Evolutionary conservation across 92 coral and sea anemone species (phyloP).

Genomic region (Zoanthus solanderi): DNA sequence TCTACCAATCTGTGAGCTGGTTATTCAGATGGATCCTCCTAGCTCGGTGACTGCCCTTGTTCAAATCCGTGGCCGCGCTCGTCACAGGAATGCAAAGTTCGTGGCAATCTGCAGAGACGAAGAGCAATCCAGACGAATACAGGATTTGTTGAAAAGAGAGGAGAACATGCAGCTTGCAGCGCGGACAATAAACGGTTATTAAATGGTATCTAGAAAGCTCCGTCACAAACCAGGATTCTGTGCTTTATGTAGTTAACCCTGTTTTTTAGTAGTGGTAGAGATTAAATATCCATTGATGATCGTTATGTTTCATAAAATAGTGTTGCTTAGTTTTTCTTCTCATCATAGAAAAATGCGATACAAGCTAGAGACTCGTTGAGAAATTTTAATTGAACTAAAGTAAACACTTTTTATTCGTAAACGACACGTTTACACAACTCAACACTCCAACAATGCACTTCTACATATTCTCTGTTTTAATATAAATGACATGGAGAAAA

Average conservation of each 20-base stretch:
- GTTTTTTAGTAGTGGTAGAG: not conserved
- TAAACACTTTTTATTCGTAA: not conserved
- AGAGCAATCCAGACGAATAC: slow-evolving; percentile 74
- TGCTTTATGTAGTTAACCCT: not conserved
- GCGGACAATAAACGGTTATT: slow-evolving; percentile 30
- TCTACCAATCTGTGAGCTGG: slow-evolving; percentile 77
- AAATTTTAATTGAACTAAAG: not conserved
- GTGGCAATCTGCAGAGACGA: slow-evolving; percentile 85
- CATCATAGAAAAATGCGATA: not conserved
- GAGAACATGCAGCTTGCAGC: slow-evolving; percentile 84
- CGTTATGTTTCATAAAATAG: not conserved
- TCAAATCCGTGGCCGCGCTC: slow-evolving; percentile 76
- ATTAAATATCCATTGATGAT: not conserved
- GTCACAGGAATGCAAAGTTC: slow-evolving; percentile 69
- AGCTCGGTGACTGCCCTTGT: slow-evolving; percentile 80
- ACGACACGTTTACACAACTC: not conserved
- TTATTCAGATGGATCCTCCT: slow-evolving; percentile 89
- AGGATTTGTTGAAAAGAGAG: slow-evolving; percentile 80
- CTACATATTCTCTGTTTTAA: too few species aligned
- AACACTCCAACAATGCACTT: too few species aligned
- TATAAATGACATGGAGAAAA: too few species aligned
- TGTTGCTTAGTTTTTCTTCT: not conserved
- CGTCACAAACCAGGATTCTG: not conserved
- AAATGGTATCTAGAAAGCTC: not conserved
- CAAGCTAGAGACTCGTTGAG: not conserved